These are phyloP conservation scores for Podarcis muralis DNA, from an alignment of 2,113 vertebrate species.

Conservation along the genomic window DNA sequence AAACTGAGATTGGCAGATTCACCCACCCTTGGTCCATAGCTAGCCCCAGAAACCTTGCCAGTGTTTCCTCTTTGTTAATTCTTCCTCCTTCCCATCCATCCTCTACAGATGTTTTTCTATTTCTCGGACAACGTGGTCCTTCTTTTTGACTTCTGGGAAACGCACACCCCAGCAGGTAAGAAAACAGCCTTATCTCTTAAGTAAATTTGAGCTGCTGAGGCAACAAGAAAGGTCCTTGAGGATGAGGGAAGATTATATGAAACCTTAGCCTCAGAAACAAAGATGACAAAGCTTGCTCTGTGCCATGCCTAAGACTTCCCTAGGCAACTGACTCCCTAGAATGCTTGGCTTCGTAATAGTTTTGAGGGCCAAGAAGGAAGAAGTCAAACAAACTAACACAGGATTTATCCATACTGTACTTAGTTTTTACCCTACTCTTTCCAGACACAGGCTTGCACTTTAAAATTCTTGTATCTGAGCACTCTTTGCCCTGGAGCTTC, in stretches of 20 bases:
- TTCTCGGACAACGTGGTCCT: conserved; percentile 84
- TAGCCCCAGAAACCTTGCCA: rapidly evolving
- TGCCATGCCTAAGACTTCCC: neutral
- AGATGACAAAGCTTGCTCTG: neutral
- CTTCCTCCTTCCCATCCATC: conserved; percentile 4
- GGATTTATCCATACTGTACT: no score
- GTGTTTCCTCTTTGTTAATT: neutral
- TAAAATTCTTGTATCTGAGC: no score
- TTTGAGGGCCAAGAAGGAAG: neutral
- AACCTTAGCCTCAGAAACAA: no score
- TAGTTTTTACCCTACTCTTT: no score
- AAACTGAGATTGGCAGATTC: neutral
- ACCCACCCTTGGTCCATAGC: neutral
- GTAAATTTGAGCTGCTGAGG: neutral
- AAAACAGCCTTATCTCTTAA: neutral
- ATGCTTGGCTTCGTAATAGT: neutral
- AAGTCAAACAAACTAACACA: no score
- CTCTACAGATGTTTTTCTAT: conserved; percentile 88
- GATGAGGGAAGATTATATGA: neutral
- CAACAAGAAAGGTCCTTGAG: neutral
- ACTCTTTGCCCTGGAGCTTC: no score
- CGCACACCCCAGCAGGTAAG: conserved; percentile 87
- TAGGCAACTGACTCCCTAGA: neutral
- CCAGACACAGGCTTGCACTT: no score
- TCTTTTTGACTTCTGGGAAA: conserved; percentile 93